Evolutionary conservation across 2,113 vertebrate genomes (phyloP).

Genomic region (Hemiscyllium ocellatum): DNA sequence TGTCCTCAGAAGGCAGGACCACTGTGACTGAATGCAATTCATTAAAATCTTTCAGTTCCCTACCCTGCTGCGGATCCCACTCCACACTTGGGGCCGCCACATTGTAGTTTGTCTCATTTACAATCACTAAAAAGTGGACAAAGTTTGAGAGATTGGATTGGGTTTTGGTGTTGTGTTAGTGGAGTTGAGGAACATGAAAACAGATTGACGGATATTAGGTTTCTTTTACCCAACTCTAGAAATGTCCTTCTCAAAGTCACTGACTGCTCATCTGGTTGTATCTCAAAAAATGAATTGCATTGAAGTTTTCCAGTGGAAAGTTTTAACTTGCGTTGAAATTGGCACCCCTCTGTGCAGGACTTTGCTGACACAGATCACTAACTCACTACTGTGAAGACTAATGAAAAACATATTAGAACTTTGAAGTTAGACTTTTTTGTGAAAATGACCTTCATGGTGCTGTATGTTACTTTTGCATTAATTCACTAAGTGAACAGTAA

Average conservation of each 20-base stretch:
- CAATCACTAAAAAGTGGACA: background rate
- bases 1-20: background rate
- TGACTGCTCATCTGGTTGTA: background rate
- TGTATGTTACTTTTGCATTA: background rate
- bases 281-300: background rate
- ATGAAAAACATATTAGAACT: background rate
- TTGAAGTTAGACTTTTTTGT: background rate
- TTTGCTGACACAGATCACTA: background rate
- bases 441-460: background rate
- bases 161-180: too few species aligned
- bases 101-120: background rate
- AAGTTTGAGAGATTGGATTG: background rate
- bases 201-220: background rate
- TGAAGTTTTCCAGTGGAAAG: background rate
- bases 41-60: background rate
- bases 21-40: background rate
- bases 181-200: background rate
- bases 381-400: background rate
- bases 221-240: too few species aligned
- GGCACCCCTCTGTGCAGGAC: background rate
- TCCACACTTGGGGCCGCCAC: background rate
- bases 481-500: background rate
- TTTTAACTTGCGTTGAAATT: background rate
- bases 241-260: background rate
- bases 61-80: background rate